Conservation (phyloP, 2,113 vertebrate species). For the Spermophilus dauricus region DNA sequence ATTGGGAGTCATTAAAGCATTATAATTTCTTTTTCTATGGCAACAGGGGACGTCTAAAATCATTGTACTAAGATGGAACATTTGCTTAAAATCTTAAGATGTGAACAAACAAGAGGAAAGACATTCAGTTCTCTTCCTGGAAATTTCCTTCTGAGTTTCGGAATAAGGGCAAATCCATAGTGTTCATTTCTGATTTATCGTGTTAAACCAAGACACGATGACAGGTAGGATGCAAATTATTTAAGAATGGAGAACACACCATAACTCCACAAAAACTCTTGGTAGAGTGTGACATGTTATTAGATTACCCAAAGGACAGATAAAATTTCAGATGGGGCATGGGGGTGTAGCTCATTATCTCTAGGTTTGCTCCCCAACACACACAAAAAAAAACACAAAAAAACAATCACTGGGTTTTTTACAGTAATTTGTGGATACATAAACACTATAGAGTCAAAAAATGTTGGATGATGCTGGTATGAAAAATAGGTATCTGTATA, state of each 20-base stretch:
- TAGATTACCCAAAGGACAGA: background rate
- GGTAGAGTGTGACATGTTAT: background rate
- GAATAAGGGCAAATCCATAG: background rate
- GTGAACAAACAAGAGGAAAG: slow-evolving; percentile 30
- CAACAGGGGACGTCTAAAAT: background rate
- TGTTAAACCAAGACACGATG: background rate
- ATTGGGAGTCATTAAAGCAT: slow-evolving; percentile 48
- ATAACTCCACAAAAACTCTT: background rate
- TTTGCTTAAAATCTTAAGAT: slow-evolving; percentile 61
- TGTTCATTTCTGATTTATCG: background rate
- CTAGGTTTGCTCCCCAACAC: background rate
- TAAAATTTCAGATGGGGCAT: background rate
- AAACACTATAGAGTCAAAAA: background rate
- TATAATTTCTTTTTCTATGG: slow-evolving; percentile 22
- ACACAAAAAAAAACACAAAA: too few relatives aligned
- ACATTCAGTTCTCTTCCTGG: slow-evolving; percentile 11
- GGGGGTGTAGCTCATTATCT: too few relatives aligned
- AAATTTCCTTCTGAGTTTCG: background rate
- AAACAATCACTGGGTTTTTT: background rate
- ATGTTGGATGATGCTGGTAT: background rate
- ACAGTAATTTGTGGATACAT: background rate
- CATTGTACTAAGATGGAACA: slow-evolving; percentile 23
- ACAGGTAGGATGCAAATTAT: background rate
- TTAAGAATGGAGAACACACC: background rate
- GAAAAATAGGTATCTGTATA: background rate